Evolutionary conservation across 2,888 invertebrate species (phyloP).

Genomic region (Lysandra coridon): DNA sequence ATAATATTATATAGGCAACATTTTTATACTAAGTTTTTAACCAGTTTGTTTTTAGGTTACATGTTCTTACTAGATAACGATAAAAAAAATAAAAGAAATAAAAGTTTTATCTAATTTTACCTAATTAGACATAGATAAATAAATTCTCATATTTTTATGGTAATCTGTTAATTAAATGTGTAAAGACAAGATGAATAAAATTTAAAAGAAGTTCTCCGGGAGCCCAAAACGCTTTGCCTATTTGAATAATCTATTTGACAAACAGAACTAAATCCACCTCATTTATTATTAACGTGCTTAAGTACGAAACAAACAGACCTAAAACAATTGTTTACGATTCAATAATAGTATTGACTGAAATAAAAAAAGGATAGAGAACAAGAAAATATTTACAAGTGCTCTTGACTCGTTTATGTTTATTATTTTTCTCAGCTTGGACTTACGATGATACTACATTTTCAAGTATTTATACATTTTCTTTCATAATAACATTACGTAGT

Average conservation of each 20-base stretch:
- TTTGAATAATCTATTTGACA: slow-evolving; percentile 80
- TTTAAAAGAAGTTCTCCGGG: slow-evolving; percentile 76
- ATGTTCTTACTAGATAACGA: no score
- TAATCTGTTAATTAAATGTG: slow-evolving; percentile 64
- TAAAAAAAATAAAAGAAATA: background rate
- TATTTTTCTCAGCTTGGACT: no score
- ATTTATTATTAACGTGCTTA: slow-evolving; percentile 76
- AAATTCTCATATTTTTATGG: slow-evolving; percentile 53
- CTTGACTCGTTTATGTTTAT: background rate
- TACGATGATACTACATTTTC: no score
- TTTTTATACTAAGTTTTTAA: no score
- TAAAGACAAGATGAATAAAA: slow-evolving; percentile 77
- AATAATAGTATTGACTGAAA: slow-evolving; percentile 10
- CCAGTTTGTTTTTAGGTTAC: no score
- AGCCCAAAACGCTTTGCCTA: slow-evolving; percentile 77
- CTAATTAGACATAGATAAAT: slow-evolving; percentile 38
- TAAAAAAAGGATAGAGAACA: background rate
- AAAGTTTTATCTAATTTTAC: no score
- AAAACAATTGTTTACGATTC: slow-evolving; percentile 25
- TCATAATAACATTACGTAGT: no score
- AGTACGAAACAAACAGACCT: slow-evolving; percentile 47
- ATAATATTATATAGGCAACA: no score
- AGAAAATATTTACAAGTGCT: background rate
- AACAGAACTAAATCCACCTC: slow-evolving; percentile 76
- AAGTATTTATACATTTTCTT: no score